These are phyloP conservation scores for Lutraria lutraria DNA, from an alignment of 2,888 invertebrate genomes.

Conservation along the genomic window DNA sequence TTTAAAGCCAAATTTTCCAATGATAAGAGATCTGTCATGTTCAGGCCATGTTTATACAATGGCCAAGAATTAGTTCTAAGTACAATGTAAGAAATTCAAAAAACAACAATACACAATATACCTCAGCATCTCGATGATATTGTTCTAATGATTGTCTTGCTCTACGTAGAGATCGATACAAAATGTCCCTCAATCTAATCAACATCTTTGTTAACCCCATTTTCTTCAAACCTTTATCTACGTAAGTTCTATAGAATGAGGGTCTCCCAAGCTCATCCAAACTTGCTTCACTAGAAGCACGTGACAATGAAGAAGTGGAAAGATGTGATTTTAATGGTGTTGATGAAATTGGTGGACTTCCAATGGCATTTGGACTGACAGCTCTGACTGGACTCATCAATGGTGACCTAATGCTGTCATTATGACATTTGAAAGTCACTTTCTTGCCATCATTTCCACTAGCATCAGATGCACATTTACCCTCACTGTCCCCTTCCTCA, in stretches of 20 bases:
- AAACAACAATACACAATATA: not conserved
- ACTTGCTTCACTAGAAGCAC: conserved; percentile 83
- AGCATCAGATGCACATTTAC: conserved; percentile 22
- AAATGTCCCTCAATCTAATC: conserved; percentile 90
- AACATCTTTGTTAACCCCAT: conserved; percentile 93
- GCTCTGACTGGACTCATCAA: conserved; percentile 68
- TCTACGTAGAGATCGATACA: conserved; percentile 84
- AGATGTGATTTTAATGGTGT: conserved; percentile 72
- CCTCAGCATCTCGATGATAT: conserved; percentile 63
- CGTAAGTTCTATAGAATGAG: conserved; percentile 90
- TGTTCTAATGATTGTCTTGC: conserved; percentile 84
- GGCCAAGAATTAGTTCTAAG: no score
- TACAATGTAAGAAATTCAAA: no score
- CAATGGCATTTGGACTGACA: conserved; percentile 70
- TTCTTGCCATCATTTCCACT: conserved; percentile 53
- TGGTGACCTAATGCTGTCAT: conserved; percentile 25
- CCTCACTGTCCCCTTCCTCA: conserved; percentile 59
- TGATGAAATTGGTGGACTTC: conserved; percentile 74
- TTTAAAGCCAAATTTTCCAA: no score
- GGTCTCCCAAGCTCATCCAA: conserved; percentile 79
- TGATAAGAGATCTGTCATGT: no score
- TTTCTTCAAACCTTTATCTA: conserved; percentile 95
- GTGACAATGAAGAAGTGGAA: conserved; percentile 74
- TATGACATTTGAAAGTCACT: conserved; percentile 61
- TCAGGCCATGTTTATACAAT: no score